Base-by-base conservation (phyloP, 1,140 invertebrate genomes). In the Linepithema humile region DNA sequence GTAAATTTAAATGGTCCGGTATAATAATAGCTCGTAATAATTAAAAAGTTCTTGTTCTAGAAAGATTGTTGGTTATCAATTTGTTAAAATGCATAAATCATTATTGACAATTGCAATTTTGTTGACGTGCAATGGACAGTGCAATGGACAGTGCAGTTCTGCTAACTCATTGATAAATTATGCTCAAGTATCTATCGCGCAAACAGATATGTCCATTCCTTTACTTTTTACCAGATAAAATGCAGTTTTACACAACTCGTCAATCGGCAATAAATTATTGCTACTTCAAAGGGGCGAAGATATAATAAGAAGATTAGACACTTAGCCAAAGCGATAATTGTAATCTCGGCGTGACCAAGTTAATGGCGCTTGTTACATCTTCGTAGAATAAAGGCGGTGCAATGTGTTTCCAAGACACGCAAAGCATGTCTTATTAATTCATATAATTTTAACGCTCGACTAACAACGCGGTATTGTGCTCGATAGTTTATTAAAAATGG, bases 231-330 rank as follows among this genome's bases (percentile, higher is more conserved):
- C 26, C 7, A 50, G n/a, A n/a, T n/a, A n/a, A n/a, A n/a, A n/a
- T n/a, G n/a, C n/a, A n/a, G n/a, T n/a, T n/a, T n/a, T n/a, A n/a
- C n/a, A n/a, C n/a, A 23, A 17, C 35, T 10, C 23, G 55, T 80
- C 45, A 20, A 45, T 69, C n/a, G 23, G 17, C 64, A 80, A 80
- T 80, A 80, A 80, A 80, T 80, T 80, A 55, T 12, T 32, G 35
- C 26, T 17, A 32, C 75, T 70, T 80, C 64, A 80, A 55, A 80
- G 35, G 7, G 12, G 57, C 26, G 26, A 55, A 6, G 17, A 23
- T 1, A 32, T 55, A 78, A 78, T 67, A 45, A 53, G 17, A 32
- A 57, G 26, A 80, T 80, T 26, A 40, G 15, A 80, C 35, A 69
- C 7, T 55, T 20, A n/a, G 23, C 59, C 17, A 29, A 17, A 29